Evolutionary conservation across 23 tunicate species (phyloP), one percentile per base, ranked within the genome.

Genomic region (Halocynthia roretzi): DNA sequence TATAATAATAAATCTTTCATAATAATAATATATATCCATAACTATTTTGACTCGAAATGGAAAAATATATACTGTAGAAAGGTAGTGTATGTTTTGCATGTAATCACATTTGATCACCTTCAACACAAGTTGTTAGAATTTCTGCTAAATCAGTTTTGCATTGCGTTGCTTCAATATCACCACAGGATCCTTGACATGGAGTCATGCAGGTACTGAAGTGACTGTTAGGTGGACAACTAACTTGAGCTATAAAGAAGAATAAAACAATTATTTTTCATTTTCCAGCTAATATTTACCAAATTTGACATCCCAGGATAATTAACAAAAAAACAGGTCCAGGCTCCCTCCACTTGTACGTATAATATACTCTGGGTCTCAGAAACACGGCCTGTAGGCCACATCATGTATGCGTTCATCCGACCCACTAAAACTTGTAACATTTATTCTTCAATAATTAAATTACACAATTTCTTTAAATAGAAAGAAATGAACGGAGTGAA

Each of bases 181-280:
- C 55, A 68, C 93, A 86, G 21, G 72, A 49, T 15, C 86, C 82
- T 63, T 86, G 93, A 68, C 93, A 86, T 52, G 68, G 73, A 0
- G 76, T 5, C 78, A 76, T 63, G 76, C 93, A 86, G 14, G 76
- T 19, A 50, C 15, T 63, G 58, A 65, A 86, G 68, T 86, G 91
- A 50, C 84, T 78, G 76, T 86, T 72, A 7, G 73, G 67, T 50
- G 91, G 91, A 80, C 91, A 86, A 10, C 75, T 57, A 6, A 76
- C 80, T 14, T 65, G 72, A 63, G 84, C 91, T 31, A 0, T 31
- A 31, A 31, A 31, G 4, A 31, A 31, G 44, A 31, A 31, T 31
- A 31, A 31, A 31, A 31, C 1, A 31, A 31, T 31, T 31, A 31
- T 0, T 31, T 31, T 31, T n/a, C n/a, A 31, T 4, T 31, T 31